phyloP scores from a whole-genome alignment of 2,113 vertebrate genomes.

The Ophthalmolycus amberensis region DNA sequence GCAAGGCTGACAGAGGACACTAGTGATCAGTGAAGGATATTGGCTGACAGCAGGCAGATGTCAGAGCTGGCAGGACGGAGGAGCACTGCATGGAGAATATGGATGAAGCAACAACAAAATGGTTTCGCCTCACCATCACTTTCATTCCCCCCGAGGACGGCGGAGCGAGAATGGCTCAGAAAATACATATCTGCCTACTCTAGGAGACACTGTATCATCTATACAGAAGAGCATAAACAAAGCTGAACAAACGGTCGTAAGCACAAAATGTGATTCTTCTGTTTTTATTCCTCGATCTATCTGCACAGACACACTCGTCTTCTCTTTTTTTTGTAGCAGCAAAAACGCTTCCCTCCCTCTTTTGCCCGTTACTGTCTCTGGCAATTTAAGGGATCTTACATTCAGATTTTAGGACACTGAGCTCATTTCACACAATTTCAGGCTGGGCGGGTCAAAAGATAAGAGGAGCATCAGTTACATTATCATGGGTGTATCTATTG shows the following conservation, averaged over 20 bases:
- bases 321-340: conserved; percentile 1
- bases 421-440: conserved; percentile 42
- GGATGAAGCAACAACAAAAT: conserved; percentile 78
- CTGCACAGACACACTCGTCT: conserved; percentile 1
- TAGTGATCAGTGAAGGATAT: conserved; percentile 65
- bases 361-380: conserved; percentile 8
- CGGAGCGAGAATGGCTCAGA: conserved; percentile 67
- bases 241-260: conserved; percentile 71
- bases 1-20: conserved; percentile 57
- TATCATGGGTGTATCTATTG: conserved; percentile 36
- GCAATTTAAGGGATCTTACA: conserved; percentile 26
- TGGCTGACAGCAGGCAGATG: conserved; percentile 65
- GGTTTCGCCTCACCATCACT: conserved; percentile 76
- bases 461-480: conserved; percentile 47
- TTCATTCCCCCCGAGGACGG: conserved; percentile 67
- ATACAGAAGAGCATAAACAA: conserved; percentile 71
- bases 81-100: conserved; percentile 62
- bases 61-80: conserved; percentile 54
- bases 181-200: conserved; percentile 62
- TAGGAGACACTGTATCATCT: conserved; percentile 68
- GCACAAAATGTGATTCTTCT: conserved; percentile 45
- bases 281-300: conserved; percentile 36
- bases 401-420: conserved; percentile 27
- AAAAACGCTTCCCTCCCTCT: conserved; percentile 4
- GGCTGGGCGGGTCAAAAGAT: conserved; percentile 34